Evolutionary conservation across 1,140 invertebrate genomes (phyloP).

Genomic region (Drosophila guanche): DNA sequence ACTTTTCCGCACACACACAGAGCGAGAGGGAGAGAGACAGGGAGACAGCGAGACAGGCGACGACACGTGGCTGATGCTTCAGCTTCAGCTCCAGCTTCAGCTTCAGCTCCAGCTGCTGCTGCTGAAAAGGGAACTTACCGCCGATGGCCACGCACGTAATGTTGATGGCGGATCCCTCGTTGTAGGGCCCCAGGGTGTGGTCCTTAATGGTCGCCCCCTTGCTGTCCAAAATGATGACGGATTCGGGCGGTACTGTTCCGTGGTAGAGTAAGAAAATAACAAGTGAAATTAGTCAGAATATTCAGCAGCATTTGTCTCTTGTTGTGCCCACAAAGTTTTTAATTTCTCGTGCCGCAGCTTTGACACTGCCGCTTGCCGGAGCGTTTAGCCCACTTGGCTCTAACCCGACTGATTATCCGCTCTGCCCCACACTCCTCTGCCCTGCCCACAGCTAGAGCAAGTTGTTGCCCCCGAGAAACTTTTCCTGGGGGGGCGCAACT

Average conservation of each 20-base stretch:
- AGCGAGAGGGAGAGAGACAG: background rate
- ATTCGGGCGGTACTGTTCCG: slow-evolving; percentile 91
- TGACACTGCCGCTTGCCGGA: slow-evolving; percentile 10
- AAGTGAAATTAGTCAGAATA: background rate
- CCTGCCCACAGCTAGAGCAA: slow-evolving; percentile 42
- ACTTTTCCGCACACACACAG: slow-evolving; percentile 38
- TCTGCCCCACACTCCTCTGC: background rate
- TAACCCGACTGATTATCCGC: slow-evolving; percentile 38
- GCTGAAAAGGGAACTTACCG: slow-evolving; percentile 86
- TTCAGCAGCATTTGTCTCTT: too few species aligned
- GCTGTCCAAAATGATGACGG: slow-evolving; percentile 89
- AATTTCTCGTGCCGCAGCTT: slow-evolving; percentile 38
- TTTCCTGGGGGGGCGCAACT: slow-evolving; percentile 66
- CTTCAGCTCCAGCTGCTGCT: background rate
- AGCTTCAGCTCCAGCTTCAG: background rate
- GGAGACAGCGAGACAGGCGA: background rate
- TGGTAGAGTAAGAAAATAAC: too few species aligned
- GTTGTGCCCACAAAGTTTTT: slow-evolving; percentile 55
- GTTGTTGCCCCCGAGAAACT: slow-evolving; percentile 59
- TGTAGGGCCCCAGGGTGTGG: slow-evolving; percentile 91
- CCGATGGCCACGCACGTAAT: slow-evolving; percentile 92
- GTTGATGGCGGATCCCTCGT: slow-evolving; percentile 90
- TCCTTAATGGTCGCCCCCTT: slow-evolving; percentile 88
- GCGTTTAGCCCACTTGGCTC: slow-evolving; percentile 11
- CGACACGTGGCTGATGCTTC: background rate